Percentiles rank a stretch among this genome's conserved stretches.
Conservation (phyloP, 2,113 vertebrate genomes). For the Caretta caretta region DNA sequence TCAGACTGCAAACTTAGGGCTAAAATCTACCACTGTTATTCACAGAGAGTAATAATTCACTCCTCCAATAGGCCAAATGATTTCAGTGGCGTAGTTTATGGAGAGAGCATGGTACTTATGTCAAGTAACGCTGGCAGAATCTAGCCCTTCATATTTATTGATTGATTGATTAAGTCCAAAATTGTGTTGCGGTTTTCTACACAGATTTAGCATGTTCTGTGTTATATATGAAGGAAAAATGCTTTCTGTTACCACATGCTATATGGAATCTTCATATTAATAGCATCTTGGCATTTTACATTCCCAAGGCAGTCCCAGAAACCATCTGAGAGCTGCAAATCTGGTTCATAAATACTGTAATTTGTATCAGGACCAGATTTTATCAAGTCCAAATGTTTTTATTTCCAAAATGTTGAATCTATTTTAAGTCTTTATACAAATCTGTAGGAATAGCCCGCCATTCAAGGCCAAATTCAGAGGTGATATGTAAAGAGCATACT, state of each 20-base stretch:
- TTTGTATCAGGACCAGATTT: constrained; percentile 21
- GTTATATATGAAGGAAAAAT: not conserved
- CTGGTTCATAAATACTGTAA: constrained; percentile 22
- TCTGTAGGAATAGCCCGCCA: not conserved
- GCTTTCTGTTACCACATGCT: constrained; percentile 19
- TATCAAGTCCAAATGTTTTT: constrained; percentile 19
- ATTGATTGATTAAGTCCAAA: not conserved
- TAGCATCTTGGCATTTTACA: constrained; percentile 37
- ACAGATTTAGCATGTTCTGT: not conserved
- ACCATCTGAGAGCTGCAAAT: constrained; percentile 25
- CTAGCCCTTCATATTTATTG: not conserved
- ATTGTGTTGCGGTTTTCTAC: not conserved
- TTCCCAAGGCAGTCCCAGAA: constrained; percentile 49
- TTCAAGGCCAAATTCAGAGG: not conserved
- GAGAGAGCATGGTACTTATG: not conserved
- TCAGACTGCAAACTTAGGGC: not conserved
- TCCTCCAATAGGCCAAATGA: fast-evolving
- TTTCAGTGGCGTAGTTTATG: not conserved
- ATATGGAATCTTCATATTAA: constrained; percentile 23
- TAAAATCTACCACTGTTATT: not conserved
- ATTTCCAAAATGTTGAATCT: not conserved
- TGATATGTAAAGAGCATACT: not conserved
- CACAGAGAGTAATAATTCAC: not conserved
- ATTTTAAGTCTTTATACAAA: not conserved
- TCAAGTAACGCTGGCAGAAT: not conserved